A percentile compares a stretch with the other conserved stretches of the same genome.
Evolutionary conservation across 2,888 invertebrate genomes (phyloP).

Genomic region (Physocephala rufipes): DNA sequence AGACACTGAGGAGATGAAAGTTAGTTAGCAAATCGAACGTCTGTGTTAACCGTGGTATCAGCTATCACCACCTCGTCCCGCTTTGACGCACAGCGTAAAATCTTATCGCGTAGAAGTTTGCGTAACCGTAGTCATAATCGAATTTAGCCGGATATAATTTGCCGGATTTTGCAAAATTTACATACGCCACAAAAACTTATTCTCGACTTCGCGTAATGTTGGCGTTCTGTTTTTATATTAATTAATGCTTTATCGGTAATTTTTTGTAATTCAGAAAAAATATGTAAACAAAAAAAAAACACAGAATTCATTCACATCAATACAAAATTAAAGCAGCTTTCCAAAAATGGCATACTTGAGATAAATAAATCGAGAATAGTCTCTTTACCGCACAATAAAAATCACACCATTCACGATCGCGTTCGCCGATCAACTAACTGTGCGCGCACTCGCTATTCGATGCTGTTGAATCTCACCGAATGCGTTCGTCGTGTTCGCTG

Average conservation of each 20-base stretch:
- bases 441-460: conserved; percentile 15
- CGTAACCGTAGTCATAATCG: not conserved
- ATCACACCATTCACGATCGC: conserved; percentile 45
- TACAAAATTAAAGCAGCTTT: not conserved
- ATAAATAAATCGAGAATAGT: not conserved
- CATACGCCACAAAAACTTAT: not conserved
- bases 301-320: conserved; percentile 5
- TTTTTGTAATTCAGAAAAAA: not conserved
- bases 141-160: not conserved
- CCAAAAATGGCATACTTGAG: not conserved
- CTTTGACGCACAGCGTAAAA: not conserved
- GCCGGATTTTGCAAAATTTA: not conserved
- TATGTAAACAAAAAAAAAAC: not conserved
- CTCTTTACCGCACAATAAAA: not conserved
- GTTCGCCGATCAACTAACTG: conserved; percentile 43
- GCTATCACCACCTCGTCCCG: not conserved
- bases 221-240: not conserved
- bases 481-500: conserved; percentile 19
- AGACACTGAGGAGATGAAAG: not conserved
- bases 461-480: conserved; percentile 24
- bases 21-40: not conserved
- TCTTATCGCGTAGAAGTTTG: not conserved
- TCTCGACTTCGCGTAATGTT: not conserved
- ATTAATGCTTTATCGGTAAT: not conserved
- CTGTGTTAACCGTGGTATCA: not conserved